These are phyloP conservation scores for Drosophila nigricruria DNA, from an alignment of 2,888 invertebrate species.

Conservation along the genomic window DNA sequence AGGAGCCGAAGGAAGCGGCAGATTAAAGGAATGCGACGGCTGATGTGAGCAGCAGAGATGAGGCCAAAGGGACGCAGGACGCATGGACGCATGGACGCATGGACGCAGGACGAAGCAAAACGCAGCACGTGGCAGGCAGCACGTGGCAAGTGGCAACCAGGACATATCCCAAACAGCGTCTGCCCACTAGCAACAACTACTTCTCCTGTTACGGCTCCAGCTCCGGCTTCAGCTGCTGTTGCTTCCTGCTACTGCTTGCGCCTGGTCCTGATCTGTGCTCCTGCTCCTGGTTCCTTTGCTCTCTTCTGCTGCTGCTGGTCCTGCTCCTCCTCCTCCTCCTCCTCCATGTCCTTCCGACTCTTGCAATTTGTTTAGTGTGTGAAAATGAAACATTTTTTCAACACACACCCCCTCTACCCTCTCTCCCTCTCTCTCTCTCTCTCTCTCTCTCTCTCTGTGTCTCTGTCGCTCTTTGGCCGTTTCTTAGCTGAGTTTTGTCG, in stretches of 20 bases:
- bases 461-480: not conserved
- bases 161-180: conserved; percentile 17
- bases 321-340: not conserved
- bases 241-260: not conserved
- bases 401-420: conserved; percentile 24
- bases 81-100: no score
- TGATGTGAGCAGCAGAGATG: conserved; percentile 21
- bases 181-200: not conserved
- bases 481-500: conserved; percentile 18
- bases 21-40: conserved; percentile 48
- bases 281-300: no score
- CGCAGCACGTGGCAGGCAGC: conserved; percentile 31
- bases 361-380: conserved; percentile 79
- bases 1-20: conserved; percentile 11
- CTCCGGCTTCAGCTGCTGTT: not conserved
- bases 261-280: not conserved
- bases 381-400: conserved; percentile 75
- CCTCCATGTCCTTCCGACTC: conserved; percentile 10
- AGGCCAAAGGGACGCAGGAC: not conserved
- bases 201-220: not conserved
- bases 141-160: conserved; percentile 45
- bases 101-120: conserved; percentile 15
- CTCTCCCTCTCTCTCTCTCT: not conserved
- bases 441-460: conserved; percentile 9
- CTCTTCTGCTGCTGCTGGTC: not conserved